Evolutionary conservation across 2,113 vertebrate genomes (phyloP).

Genomic region (Poeciliopsis prolifica): DNA sequence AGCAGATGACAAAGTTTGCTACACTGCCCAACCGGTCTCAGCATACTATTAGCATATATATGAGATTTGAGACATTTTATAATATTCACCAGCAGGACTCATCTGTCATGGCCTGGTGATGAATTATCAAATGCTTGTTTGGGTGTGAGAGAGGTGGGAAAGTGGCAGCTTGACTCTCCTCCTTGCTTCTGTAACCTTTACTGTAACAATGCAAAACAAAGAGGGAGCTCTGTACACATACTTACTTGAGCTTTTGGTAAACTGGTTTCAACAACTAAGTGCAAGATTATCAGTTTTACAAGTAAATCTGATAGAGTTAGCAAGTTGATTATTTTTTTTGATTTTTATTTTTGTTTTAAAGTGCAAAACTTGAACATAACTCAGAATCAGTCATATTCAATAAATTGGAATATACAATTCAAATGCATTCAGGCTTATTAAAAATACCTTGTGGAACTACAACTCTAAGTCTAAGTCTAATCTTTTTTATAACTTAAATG

Average conservation of each 20-base stretch:
- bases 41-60: slow-evolving; percentile 99
- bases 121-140: slow-evolving; percentile 99
- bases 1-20: slow-evolving; percentile 98
- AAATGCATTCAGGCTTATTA: too few species aligned
- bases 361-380: too few species aligned
- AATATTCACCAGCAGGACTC: slow-evolving; percentile 99
- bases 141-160: slow-evolving; percentile 78
- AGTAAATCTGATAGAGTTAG: slow-evolving; percentile 6
- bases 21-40: slow-evolving; percentile 87
- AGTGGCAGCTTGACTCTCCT: slow-evolving; percentile 66
- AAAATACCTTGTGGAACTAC: too few species aligned
- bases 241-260: slow-evolving; percentile 46
- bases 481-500: too few species aligned
- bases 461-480: too few species aligned
- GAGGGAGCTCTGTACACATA: slow-evolving; percentile 42
- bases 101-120: slow-evolving; percentile 99
- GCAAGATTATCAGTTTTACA: slow-evolving; percentile 30
- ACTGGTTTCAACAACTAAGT: slow-evolving; percentile 16
- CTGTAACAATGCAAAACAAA: slow-evolving; percentile 29
- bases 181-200: slow-evolving; percentile 77
- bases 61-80: slow-evolving; percentile 99
- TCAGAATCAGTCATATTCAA: too few species aligned
- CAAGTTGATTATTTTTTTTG: neutral
- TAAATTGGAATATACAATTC: too few species aligned
- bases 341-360: too few species aligned